Conservation (phyloP, 1,140 invertebrate species). For the Phenacoccus solenopsis region DNA sequence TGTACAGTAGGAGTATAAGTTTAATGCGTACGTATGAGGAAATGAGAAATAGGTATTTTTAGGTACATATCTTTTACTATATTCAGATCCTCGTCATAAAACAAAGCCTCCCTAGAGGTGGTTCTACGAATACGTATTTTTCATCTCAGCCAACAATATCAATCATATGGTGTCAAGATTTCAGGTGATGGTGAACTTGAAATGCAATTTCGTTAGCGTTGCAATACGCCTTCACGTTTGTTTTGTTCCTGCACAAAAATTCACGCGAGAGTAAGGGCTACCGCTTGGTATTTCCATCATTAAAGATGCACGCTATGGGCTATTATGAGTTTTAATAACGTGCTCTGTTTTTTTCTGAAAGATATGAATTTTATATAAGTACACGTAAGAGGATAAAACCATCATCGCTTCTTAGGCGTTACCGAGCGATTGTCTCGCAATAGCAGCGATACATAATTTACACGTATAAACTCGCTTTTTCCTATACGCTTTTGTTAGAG, state of each 20-base stretch:
- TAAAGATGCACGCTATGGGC: too few relatives aligned
- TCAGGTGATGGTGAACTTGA: slow-evolving; percentile 11
- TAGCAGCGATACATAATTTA: neutral
- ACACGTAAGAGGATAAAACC: too few relatives aligned
- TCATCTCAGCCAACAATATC: neutral
- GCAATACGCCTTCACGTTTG: neutral
- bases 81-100: neutral
- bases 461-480: neutral
- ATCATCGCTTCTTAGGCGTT: too few relatives aligned
- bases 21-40: too few relatives aligned
- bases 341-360: too few relatives aligned
- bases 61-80: neutral
- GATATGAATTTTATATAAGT: too few relatives aligned
- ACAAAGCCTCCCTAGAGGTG: neutral
- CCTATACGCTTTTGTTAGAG: neutral
- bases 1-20: neutral
- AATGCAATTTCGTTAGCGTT: slow-evolving; percentile 1
- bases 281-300: too few relatives aligned
- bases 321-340: too few relatives aligned
- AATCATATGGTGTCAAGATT: slow-evolving; percentile 11
- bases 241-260: neutral
- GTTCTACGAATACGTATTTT: neutral
- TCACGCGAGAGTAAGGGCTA: too few relatives aligned
- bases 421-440: too few relatives aligned
- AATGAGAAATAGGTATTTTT: neutral